Evolutionary conservation across 35 echinoderm and acorn worm genomes (phyloP), one percentile per base, ranked within the genome.

Genomic region (Stichopus chloronotus): DNA sequence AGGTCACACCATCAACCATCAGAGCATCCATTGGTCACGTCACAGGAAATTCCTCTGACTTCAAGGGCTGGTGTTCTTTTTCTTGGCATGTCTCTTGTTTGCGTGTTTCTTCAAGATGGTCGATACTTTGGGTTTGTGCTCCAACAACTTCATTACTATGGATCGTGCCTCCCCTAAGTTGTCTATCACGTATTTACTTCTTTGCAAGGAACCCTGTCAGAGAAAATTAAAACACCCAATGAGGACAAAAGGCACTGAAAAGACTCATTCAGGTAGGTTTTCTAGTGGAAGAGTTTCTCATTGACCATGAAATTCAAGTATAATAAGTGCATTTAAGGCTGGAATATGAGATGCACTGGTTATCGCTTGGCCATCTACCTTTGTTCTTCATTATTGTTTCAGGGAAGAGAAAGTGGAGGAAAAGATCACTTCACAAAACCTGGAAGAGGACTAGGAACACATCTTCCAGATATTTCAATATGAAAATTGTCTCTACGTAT

Each of bases 51-150:
- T 57, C 59, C 55, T 88, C 30, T 3, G 30, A 43, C 59, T 43
- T 91, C 90, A 91, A 8, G 90, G 90, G 54, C 76, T 91, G 52
- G 90, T 97, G 91, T 96, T 95, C 69, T 99, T 99, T 91, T 99
- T 99, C 85, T 99, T 99, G 78, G 95, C 95, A 79, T 96, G 95
- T 79, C 97, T 86, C 76, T 99, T 99, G 92, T 99, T 99, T 22
- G 95, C 95, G 56, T 99, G 97, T 81, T 96, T 99, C 88, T 99
- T 99, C 19, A 99, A 87, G 57, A 99, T 96, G 43, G 87, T 90
- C 13, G 94, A 88, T 53, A 99, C 97, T 79, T 99, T 99, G 20
- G 95, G 94, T 93, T 99, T 99, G 89, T 99, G 97, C 10, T 99
- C 97, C 30, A 99, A 76, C 55, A 99, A 86, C 84, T 96, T 99